Evolutionary conservation across 2,113 vertebrate genomes (phyloP).

Genomic region (Tringa solitaria): DNA sequence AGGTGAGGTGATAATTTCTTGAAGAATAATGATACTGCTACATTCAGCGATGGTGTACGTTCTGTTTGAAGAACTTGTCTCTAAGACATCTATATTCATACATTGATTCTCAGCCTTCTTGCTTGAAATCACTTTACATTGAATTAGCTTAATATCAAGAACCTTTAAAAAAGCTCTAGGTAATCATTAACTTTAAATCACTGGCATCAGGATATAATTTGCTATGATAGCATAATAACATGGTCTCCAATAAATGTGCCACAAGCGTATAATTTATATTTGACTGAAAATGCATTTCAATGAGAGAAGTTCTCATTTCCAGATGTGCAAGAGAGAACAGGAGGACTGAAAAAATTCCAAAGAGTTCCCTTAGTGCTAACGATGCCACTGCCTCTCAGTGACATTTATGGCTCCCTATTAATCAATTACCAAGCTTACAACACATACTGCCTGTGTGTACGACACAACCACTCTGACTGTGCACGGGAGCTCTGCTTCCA

Average conservation of each 20-base stretch:
- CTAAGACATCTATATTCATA: neutral
- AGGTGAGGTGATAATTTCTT: neutral
- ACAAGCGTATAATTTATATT: neutral
- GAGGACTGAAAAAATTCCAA: neutral
- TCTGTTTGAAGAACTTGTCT: neutral
- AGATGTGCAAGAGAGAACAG: neutral
- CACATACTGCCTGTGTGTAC: neutral
- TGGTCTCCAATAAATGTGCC: conserved; percentile 14
- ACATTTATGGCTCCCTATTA: neutral
- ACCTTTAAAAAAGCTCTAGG: conserved; percentile 6
- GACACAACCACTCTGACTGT: neutral
- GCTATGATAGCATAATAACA: conserved; percentile 1
- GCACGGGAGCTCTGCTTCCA: neutral
- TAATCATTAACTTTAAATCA: conserved; percentile 40
- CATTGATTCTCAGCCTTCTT: neutral
- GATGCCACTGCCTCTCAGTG: neutral
- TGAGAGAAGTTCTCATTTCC: neutral
- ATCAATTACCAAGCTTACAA: neutral
- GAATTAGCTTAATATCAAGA: conserved; percentile 5
- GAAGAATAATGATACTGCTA: neutral
- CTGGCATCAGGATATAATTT: conserved; percentile 25
- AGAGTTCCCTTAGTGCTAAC: neutral
- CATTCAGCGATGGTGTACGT: neutral
- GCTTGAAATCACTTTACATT: neutral
- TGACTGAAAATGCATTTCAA: neutral